A percentile compares a stretch with the other conserved stretches of the same genome.
These are phyloP conservation scores for Candoia aspera DNA, from an alignment of 2,113 vertebrate species.

Conservation along the genomic window DNA sequence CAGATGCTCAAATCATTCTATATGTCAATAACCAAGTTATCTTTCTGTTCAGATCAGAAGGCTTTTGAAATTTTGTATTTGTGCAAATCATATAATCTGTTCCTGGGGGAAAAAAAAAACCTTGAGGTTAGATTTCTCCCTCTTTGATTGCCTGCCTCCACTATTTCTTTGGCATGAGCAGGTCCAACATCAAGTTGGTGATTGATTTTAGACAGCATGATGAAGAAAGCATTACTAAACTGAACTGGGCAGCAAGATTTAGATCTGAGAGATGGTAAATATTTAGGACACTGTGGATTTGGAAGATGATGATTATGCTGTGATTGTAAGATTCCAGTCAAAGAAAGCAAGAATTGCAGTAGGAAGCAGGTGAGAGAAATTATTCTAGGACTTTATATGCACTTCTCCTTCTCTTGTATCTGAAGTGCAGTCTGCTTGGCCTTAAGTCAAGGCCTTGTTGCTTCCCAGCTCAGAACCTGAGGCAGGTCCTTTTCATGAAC, in stretches of 20 bases:
- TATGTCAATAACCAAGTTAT: too few relatives aligned
- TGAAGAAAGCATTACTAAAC: background rate
- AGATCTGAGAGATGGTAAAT: background rate
- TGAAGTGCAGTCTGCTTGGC: too few relatives aligned
- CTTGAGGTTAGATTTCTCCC: too few relatives aligned
- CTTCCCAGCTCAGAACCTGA: too few relatives aligned
- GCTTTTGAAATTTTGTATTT: background rate
- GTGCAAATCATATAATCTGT: background rate
- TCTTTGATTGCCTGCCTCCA: too few relatives aligned
- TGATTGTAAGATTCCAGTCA: background rate
- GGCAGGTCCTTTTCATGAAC: too few relatives aligned
- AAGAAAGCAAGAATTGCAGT: too few relatives aligned
- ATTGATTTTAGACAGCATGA: background rate
- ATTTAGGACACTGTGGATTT: slow-evolving; percentile 4
- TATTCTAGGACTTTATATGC: too few relatives aligned
- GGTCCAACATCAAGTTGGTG: background rate
- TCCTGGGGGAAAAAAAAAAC: too few relatives aligned
- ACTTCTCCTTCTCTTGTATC: too few relatives aligned
- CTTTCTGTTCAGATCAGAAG: background rate
- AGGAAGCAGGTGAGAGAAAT: too few relatives aligned
- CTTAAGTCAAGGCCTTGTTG: too few relatives aligned
- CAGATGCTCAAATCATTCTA: background rate
- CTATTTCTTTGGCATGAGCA: background rate
- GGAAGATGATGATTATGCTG: background rate
- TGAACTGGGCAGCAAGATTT: background rate